Percentiles rank a stretch among this genome's conserved stretches.
Conservation (phyloP, 2,113 vertebrate species). For the Otus sunia region DNA sequence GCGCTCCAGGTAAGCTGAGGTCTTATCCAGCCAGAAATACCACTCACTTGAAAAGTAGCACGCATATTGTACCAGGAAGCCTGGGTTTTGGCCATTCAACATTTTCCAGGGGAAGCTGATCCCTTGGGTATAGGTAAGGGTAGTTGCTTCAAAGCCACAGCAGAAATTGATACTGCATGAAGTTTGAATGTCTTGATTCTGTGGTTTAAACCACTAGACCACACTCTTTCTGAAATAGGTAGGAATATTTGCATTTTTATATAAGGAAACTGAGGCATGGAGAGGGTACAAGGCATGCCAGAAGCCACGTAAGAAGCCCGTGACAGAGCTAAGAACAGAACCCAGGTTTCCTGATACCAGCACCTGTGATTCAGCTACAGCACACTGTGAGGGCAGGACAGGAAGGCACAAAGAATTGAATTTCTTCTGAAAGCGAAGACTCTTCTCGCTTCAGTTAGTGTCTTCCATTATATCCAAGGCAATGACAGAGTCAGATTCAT, state of each 20-base stretch:
- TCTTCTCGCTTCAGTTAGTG: background rate
- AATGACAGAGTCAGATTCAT: background rate
- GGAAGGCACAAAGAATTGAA: background rate
- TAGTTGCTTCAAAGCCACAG: background rate
- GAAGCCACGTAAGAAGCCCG: background rate
- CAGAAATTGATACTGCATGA: background rate
- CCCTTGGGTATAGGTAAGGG: background rate
- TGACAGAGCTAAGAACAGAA: conserved; percentile 29
- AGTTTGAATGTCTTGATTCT: background rate
- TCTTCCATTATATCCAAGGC: background rate
- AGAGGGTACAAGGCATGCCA: background rate
- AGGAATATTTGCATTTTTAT: conserved; percentile 53
- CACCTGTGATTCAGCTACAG: conserved; percentile 1
- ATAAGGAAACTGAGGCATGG: background rate
- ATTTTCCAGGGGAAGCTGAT: conserved; percentile 6
- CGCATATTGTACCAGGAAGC: accelerated
- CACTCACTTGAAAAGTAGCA: background rate
- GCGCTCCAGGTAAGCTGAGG: background rate
- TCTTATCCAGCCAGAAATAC: background rate
- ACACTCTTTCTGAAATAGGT: conserved; percentile 33
- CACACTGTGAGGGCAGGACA: background rate
- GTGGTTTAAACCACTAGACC: conserved; percentile 22
- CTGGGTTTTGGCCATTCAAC: background rate
- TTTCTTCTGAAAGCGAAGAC: conserved; percentile 25
- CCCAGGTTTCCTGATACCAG: background rate